phyloP scores from a whole-genome alignment of 2,797 vertebrate species.

The Sphenopsis melanotis region DNA sequence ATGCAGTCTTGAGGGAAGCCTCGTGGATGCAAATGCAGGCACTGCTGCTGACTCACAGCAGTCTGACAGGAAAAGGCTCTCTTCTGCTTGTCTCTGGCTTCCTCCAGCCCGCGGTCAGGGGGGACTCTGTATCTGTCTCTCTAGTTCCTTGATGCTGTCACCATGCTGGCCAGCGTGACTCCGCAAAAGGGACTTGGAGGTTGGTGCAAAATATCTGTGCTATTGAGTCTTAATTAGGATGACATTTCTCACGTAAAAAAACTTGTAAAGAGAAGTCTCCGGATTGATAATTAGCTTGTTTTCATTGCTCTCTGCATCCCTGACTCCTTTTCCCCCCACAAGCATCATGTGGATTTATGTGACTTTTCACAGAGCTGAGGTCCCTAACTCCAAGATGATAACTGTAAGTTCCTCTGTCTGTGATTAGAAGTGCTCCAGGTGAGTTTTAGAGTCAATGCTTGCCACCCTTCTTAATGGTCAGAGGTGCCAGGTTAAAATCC shows the following conservation, averaged over 20 bases:
- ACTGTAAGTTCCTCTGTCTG: fast-evolving
- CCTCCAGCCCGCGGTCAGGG: neutral
- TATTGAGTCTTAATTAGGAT: neutral
- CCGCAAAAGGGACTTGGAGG: neutral
- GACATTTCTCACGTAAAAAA: neutral
- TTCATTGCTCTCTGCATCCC: neutral
- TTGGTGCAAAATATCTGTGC: neutral
- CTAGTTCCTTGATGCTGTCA: neutral
- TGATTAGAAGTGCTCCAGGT: neutral
- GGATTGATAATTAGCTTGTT: neutral
- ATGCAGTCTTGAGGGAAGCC: neutral
- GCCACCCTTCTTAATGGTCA: neutral
- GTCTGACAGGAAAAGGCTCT: neutral
- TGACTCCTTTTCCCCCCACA: neutral
- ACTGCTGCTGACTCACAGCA: neutral
- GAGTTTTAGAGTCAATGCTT: neutral
- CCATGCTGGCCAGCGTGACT: neutral
- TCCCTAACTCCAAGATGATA: neutral
- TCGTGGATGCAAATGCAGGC: neutral
- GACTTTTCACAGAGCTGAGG: neutral
- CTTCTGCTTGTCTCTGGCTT: neutral
- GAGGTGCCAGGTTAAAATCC: neutral
- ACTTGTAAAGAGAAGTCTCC: neutral
- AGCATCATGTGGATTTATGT: neutral
- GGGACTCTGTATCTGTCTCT: fast-evolving